A percentile compares a stretch with the other conserved stretches of the same genome.
Evolutionary conservation across 2,113 vertebrate genomes (phyloP).

Genomic region (Gracilinanus agilis): DNA sequence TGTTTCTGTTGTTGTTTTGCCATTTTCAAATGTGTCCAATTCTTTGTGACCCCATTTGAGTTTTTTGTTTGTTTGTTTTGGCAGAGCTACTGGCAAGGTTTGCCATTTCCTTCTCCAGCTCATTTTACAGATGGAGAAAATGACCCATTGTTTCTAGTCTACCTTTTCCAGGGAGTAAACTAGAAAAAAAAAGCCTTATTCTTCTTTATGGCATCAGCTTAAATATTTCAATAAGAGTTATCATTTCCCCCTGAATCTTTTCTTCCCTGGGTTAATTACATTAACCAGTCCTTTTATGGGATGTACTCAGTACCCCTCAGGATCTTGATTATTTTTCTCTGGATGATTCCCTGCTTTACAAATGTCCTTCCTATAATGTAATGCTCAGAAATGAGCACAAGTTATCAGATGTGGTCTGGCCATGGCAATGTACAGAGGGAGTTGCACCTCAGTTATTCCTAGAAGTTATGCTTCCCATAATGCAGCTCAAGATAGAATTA

Average conservation of each 20-base stretch:
- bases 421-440: not conserved
- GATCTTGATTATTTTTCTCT: not conserved
- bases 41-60: no score
- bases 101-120: no score
- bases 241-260: not conserved
- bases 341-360: not conserved
- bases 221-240: not conserved
- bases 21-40: no score
- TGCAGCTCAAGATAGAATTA: not conserved
- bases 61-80: no score
- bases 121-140: no score
- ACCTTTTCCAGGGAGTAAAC: no score
- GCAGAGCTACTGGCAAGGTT: no score
- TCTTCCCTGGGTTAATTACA: not conserved
- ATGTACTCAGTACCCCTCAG: not conserved
- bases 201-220: not conserved
- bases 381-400: not conserved
- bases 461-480: not conserved
- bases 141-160: no score
- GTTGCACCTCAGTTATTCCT: not conserved
- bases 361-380: not conserved
- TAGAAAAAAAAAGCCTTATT: not conserved
- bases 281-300: not conserved
- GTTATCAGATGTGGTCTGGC: not conserved
- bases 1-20: not conserved